Evolutionary conservation across 2,113 vertebrate genomes (phyloP), one percentile per base, ranked within the genome.

Genomic region (Cairina moschata): DNA sequence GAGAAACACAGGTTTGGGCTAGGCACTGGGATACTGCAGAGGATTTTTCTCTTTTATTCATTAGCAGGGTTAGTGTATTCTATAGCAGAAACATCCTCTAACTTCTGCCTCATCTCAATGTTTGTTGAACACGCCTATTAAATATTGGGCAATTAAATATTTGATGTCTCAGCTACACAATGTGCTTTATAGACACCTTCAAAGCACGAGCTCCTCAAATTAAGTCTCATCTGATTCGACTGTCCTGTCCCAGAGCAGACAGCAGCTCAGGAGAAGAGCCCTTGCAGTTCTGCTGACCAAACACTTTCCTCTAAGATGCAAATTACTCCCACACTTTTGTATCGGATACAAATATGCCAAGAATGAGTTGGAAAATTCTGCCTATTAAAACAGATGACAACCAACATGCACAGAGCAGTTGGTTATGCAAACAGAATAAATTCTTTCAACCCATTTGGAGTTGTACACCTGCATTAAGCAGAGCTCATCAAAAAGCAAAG

Each of bases 361-460:
- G 52, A 76, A 83, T 21, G 65, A 73, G 66, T 22, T 11, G 66
- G 88, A 40, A 32, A 26, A 28, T 15, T 55, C 72, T 36, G 46
- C 34, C 21, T 77, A 11, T 34, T 9, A 36, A 32, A 29, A 32
- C 0, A 4, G 42, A 15, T 25, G 29, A 34, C 13, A 40, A 8
- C 40, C 1, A 1, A 32, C 13, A 15, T 0, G 8, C 38, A 62
- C 8, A 38, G 62, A 56, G 63, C 34, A 58, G 48, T 14, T 1
- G 0, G 18, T 34, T 38, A 25, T 4, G 7, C 65, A 42, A 54
- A 56, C 34, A 73, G 44, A 73, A 42, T 20, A 59, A 83, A 86
- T 66, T 32, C 21, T 36, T 52, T 14, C 18, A 40, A 26, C 66
- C 32, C 52, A 77, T 3, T 1, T 26, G 32, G 16, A 40, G 60